Percentiles rank a stretch among this genome's conserved stretches.
phyloP scores from a whole-genome alignment of 2,888 invertebrate genomes.

The Pheosia tremula region DNA sequence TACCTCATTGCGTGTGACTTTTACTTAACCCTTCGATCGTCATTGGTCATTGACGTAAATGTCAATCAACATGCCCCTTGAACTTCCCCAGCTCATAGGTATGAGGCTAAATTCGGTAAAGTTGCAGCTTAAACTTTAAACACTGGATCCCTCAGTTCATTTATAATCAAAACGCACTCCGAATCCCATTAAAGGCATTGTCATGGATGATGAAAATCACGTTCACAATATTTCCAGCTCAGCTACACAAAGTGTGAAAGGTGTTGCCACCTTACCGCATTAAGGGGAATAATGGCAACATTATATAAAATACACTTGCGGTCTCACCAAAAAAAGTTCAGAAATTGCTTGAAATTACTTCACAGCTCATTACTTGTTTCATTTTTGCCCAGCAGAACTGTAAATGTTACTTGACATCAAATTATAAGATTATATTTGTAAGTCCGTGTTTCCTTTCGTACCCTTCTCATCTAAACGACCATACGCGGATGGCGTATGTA shows the following conservation, averaged over 20 bases:
- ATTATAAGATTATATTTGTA: conserved; percentile 53
- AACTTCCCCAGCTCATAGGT: no score
- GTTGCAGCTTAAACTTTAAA: no score
- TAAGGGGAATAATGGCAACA: conserved; percentile 51
- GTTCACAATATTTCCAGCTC: conserved; percentile 18
- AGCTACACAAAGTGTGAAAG: conserved; percentile 47
- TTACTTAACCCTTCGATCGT: no score
- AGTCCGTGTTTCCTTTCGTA: conserved; percentile 50
- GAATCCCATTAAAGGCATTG: not conserved
- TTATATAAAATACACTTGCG: conserved; percentile 74
- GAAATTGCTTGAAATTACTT: conserved; percentile 58
- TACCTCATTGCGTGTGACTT: no score
- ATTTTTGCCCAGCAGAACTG: conserved; percentile 43
- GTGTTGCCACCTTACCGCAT: conserved; percentile 47
- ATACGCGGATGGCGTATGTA: conserved; percentile 34
- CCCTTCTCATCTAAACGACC: conserved; percentile 56
- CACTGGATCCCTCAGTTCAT: no score
- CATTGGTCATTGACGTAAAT: no score
- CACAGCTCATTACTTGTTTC: conserved; percentile 58
- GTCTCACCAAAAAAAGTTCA: conserved; percentile 59
- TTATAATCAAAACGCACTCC: no score
- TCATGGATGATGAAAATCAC: conserved; percentile 4
- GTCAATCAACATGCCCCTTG: no score
- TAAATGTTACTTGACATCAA: conserved; percentile 47
- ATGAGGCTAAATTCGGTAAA: no score